Evolutionary conservation across 2,888 invertebrate genomes (phyloP).

Genomic region (Formica aserva): DNA sequence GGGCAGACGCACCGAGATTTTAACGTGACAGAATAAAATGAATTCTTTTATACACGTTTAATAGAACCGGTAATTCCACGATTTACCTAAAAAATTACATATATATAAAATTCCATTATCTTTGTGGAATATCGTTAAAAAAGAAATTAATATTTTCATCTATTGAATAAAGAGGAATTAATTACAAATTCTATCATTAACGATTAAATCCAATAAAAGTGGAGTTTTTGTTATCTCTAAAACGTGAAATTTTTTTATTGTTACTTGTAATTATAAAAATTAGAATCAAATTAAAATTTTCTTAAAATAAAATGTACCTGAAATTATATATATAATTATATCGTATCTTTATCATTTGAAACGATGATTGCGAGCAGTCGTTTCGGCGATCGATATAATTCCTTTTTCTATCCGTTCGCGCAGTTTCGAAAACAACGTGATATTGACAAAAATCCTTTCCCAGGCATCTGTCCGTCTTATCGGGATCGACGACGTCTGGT

Average conservation of each 20-base stretch:
- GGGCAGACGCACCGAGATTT: conserved; percentile 1
- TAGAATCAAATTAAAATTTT: too few relatives aligned
- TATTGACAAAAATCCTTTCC: conserved; percentile 34
- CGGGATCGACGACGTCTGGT: conserved; percentile 21
- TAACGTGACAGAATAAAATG: conserved; percentile 12
- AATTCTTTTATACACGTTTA: not conserved
- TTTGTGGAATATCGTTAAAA: not conserved
- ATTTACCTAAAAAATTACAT: not conserved
- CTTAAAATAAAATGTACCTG: too few relatives aligned
- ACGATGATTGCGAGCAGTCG: not conserved
- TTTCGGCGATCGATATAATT: conserved; percentile 7
- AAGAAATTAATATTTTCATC: too few relatives aligned
- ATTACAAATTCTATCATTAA: not conserved
- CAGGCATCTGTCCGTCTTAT: conserved; percentile 25
- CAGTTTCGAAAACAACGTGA: conserved; percentile 40
- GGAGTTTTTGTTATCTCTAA: too few relatives aligned
- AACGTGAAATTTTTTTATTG: not conserved
- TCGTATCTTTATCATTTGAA: not conserved
- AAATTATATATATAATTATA: too few relatives aligned
- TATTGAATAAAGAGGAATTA: too few relatives aligned
- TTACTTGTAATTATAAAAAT: not conserved
- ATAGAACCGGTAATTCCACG: not conserved
- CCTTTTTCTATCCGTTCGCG: conserved; percentile 8
- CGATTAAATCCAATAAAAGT: not conserved
- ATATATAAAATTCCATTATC: not conserved